These are phyloP conservation scores for Drosophila subobscura DNA, from an alignment of 1,140 invertebrate species.

Conservation along the genomic window DNA sequence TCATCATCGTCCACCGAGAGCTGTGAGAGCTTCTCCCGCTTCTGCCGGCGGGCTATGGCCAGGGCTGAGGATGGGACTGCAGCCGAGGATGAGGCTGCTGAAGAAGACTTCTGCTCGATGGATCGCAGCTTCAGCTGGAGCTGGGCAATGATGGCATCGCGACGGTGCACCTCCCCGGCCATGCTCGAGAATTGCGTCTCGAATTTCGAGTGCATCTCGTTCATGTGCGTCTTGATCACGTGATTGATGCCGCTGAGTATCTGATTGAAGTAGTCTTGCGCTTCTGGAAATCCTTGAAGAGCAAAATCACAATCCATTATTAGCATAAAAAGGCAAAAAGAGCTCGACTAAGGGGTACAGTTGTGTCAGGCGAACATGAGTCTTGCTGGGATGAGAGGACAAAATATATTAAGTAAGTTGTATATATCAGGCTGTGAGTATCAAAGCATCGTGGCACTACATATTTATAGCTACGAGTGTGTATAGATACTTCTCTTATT, in stretches of 20 bases:
- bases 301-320: conserved; percentile 15
- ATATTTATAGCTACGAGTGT: conserved; percentile 8
- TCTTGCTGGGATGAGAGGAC: conserved; percentile 32
- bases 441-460: conserved; percentile 35
- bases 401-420: neutral
- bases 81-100: neutral
- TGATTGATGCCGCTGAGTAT: conserved; percentile 90
- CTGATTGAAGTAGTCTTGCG: conserved; percentile 91
- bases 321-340: neutral
- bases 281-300: conserved; percentile 83
- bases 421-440: neutral
- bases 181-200: conserved; percentile 88
- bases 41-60: conserved; percentile 40
- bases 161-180: conserved; percentile 89
- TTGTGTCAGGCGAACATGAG: conserved; percentile 37
- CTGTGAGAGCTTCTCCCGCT: conserved; percentile 61
- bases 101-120: conserved; percentile 58
- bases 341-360: neutral
- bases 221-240: conserved; percentile 89
- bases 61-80: conserved; percentile 11
- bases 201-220: conserved; percentile 88
- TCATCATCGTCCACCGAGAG: conserved; percentile 70
- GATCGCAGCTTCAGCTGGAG: conserved; percentile 85
- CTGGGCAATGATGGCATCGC: conserved; percentile 91
- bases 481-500: conserved; percentile 62